A percentile compares a stretch with the other conserved stretches of the same genome.
These are phyloP conservation scores for Acrossocheilus wenchowensis DNA, from an alignment of 2,797 vertebrate species.

Conservation along the genomic window DNA sequence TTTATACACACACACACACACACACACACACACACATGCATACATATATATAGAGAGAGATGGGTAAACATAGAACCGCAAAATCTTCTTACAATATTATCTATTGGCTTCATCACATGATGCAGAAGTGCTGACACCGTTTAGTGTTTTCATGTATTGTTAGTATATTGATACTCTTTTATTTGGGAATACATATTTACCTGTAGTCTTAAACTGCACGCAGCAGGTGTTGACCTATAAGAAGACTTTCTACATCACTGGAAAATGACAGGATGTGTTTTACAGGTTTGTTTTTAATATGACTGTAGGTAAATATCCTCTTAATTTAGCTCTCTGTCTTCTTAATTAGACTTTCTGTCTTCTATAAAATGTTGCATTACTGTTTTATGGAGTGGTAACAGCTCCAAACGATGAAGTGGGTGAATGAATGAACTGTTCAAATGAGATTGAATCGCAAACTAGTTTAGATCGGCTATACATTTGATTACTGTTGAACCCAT, in stretches of 20 bases:
- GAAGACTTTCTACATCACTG: background rate
- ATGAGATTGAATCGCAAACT: background rate
- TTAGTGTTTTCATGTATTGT: background rate
- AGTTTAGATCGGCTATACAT: background rate
- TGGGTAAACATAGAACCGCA: background rate
- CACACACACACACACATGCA: too few species aligned
- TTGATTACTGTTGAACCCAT: background rate
- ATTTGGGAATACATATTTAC: background rate
- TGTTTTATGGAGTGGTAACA: background rate
- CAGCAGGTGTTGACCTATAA: background rate
- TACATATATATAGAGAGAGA: background rate
- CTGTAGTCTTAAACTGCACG: background rate
- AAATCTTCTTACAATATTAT: too few species aligned
- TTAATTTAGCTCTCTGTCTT: background rate
- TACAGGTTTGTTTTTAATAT: background rate
- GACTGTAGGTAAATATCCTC: background rate
- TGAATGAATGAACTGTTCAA: background rate
- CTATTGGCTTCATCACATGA: background rate
- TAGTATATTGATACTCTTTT: background rate
- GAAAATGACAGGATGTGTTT: background rate
- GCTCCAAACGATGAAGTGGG: background rate
- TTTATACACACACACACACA: background rate
- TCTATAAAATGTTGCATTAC: background rate
- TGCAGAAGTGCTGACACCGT: background rate
- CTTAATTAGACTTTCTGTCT: background rate